phyloP scores from a whole-genome alignment of 2,113 vertebrate species.

The Puntigrus tetrazona region DNA sequence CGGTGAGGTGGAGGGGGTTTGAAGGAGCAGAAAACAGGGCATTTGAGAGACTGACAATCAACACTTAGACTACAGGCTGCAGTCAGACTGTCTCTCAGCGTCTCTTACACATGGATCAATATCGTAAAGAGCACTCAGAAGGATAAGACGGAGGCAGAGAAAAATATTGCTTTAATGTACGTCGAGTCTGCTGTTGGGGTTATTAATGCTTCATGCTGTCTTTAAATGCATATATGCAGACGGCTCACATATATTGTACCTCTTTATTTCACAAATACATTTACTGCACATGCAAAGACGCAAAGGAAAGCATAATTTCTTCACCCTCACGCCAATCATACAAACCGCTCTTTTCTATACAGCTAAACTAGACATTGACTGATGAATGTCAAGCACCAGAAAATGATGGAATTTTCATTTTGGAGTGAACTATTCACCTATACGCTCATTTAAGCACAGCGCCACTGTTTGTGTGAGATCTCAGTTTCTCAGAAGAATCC shows the following conservation, averaged over 20 bases:
- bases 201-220: neutral
- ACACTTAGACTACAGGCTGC: neutral
- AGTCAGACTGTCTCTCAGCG: neutral
- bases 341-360: neutral
- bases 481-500: neutral
- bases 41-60: neutral
- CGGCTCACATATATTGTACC: neutral
- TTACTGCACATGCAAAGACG: neutral
- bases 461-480: neutral
- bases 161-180: neutral
- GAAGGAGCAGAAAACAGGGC: neutral
- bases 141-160: neutral
- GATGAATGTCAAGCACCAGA: neutral
- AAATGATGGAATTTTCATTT: neutral
- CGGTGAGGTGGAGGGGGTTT: neutral
- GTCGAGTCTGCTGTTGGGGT: neutral
- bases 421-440: neutral
- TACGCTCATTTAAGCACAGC: slow-evolving; percentile 14
- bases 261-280: neutral
- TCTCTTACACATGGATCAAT: slow-evolving; percentile 20
- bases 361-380: neutral
- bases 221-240: neutral
- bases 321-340: neutral
- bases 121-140: slow-evolving; percentile 17
- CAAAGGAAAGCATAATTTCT: neutral